These are phyloP conservation scores for Alethe castanea DNA, from an alignment of 2,113 vertebrate species.

Conservation along the genomic window DNA sequence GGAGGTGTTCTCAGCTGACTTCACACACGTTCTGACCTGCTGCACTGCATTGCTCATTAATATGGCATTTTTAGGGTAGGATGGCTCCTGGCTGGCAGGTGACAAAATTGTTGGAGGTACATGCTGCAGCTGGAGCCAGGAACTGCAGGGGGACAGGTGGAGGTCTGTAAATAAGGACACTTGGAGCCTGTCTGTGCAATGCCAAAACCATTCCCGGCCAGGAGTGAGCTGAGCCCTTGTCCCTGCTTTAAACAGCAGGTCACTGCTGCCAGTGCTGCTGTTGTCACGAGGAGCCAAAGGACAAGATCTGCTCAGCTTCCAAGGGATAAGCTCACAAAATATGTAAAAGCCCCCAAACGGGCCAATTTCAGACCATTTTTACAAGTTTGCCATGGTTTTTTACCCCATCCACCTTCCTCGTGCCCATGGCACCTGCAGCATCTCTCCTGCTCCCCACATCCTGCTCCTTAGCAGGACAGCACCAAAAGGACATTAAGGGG, in stretches of 20 bases:
- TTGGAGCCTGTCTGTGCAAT: background rate
- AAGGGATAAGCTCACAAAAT: background rate
- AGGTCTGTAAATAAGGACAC: background rate
- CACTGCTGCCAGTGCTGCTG: background rate
- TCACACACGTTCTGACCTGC: background rate
- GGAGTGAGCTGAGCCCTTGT: background rate
- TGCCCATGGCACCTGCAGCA: rapidly evolving
- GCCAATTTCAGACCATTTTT: background rate
- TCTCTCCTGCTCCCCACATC: rapidly evolving
- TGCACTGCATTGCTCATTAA: background rate
- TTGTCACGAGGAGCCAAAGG: background rate
- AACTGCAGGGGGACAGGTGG: background rate
- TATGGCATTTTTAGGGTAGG: background rate
- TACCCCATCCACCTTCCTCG: rapidly evolving
- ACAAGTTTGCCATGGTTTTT: rapidly evolving
- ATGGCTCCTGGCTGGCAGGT: background rate
- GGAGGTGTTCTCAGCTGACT: background rate
- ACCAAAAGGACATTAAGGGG: background rate
- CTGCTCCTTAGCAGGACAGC: background rate
- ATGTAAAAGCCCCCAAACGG: rapidly evolving
- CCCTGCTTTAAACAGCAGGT: background rate
- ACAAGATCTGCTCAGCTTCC: background rate
- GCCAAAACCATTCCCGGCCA: background rate
- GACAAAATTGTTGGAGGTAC: background rate
- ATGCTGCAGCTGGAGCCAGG: background rate